Base-by-base conservation (phyloP, 2,797 vertebrate genomes). In the Cryptoprocta ferox region DNA sequence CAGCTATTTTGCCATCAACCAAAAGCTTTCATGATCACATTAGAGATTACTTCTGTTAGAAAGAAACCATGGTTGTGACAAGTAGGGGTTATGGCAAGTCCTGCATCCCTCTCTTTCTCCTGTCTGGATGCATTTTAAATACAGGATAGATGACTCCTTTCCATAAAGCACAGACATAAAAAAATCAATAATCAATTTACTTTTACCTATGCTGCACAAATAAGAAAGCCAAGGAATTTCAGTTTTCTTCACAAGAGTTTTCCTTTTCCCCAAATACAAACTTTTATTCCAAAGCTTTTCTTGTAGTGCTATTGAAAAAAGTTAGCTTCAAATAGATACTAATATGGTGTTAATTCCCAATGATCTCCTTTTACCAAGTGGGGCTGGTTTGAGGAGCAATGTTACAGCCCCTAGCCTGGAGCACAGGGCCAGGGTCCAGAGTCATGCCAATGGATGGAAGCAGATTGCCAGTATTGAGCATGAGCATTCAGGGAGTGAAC, bases 121-220 rank as follows among this genome's bases (percentile, higher is more conserved):
- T 93, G 19, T 87, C 42, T 80, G 78, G 26, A 32, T 70, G 2
- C 32, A 10, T 70, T 97, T 97, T 97, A 86, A 92, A 50, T 78
- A 76, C 21, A 19, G 97, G 81, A 75, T 80, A 96, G 90, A 93
- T 18, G 95, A 95, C 92, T 26, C 35, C 13, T 37, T 50, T 30
- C 2, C 92, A 59, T 87, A 96, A 96, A 97, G 35, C 0, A 79
- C 18, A 61, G 18, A 4, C 45, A 84, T 79, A 21, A 42, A 61
- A 97, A 89, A 80, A 66, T 93, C 85, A 96, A 11, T 84, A 91
- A 94, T 94, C 0, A 4, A 9, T 85, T 97, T 98, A 35, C 1
- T 97, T 98, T 97, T 91, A 85, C 4, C 35, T 1, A 14, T 75
- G 6, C 16, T 96, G 73, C 9, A 26, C 76, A 91, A 96, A 78